phyloP scores from a whole-genome alignment of 2,888 invertebrate genomes.

The Proisotoma minuta region DNA sequence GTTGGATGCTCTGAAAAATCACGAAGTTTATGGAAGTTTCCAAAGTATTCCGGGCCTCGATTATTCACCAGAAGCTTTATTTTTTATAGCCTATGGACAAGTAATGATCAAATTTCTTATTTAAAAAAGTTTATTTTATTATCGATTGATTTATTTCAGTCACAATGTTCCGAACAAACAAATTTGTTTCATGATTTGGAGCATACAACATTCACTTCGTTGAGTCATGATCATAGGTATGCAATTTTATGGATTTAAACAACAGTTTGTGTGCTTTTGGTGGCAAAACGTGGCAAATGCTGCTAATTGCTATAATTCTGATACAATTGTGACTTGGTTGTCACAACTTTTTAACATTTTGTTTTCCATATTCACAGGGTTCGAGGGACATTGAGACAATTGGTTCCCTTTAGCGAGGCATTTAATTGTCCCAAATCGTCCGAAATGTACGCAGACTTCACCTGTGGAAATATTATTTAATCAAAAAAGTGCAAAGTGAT shows the following conservation, averaged over 20 bases:
- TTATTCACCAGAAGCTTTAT: conserved; percentile 55
- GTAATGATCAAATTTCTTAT: conserved; percentile 47
- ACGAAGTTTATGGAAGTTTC: conserved; percentile 21
- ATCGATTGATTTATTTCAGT: conserved; percentile 46
- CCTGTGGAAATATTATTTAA: conserved; percentile 43
- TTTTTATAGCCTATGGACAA: conserved; percentile 58
- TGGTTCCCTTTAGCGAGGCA: conserved; percentile 46
- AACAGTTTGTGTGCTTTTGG: too few relatives aligned
- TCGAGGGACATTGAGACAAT: conserved; percentile 44
- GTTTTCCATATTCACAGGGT: conserved; percentile 34
- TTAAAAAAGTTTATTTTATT: background rate
- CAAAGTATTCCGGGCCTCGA: conserved; percentile 52
- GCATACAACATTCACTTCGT: conserved; percentile 50
- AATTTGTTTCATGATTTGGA: conserved; percentile 51
- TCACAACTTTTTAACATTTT: background rate
- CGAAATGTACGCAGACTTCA: conserved; percentile 44
- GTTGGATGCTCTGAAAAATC: conserved; percentile 29
- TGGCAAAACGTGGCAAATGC: too few relatives aligned
- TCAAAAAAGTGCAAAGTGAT: background rate
- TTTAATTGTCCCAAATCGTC: conserved; percentile 40
- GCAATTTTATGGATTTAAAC: conserved; percentile 38
- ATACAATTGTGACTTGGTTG: background rate
- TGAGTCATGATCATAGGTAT: conserved; percentile 52
- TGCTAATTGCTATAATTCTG: background rate
- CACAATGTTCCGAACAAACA: conserved; percentile 51